Base-by-base conservation (phyloP, 30 jellyfish, hydroid and myxozoan genomes). In the Rhopilema esculentum region DNA sequence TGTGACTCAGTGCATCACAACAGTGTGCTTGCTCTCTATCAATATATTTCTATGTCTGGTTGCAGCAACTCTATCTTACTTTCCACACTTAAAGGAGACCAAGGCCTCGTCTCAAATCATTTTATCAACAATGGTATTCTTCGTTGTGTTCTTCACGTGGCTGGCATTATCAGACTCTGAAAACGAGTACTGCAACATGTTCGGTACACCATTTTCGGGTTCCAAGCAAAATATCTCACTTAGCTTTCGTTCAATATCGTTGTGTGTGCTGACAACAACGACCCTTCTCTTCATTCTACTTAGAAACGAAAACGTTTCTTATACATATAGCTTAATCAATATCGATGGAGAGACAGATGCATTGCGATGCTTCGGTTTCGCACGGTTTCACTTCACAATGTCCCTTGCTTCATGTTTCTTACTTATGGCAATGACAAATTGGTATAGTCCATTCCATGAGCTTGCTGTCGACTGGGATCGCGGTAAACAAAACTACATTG, bases 141-240 rank as follows among this genome's bases (percentile, higher is more conserved):
- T 50, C 76, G 97, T 87, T 57, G 81, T 72, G n/a, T 91, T 69
- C 51, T 27, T 80, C 66, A 84, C 99, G 40, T 96, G 99, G 99
- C 79, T 96, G 8, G 99, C 99, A 25, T 50, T 96, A 30, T 89
- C 98, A 15, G 99, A 96, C 67, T 90, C 98, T 0, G 99, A 96
- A 73, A 96, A 96, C 69, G 97, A 87, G 70, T 25, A 63, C 79
- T 96, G 99, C 69, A 96, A 96, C 66, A 78, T 96, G 94, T 78
- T 28, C 64, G 99, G 97, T 20, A 96, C 99, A 4, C 96, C 96
- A 27, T 96, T 96, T 52, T 85, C 96, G 24, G 99, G 99, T 16
- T 91, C 99, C 2, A 52, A 68, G 67, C 96, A 77, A 77, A 89
- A 49, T 22, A 51, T 96, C 27, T 79, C 99, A 0, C 62, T 82